Evolutionary conservation across 2,113 vertebrate species (phyloP).

Genomic region (Xenus cinereus): DNA sequence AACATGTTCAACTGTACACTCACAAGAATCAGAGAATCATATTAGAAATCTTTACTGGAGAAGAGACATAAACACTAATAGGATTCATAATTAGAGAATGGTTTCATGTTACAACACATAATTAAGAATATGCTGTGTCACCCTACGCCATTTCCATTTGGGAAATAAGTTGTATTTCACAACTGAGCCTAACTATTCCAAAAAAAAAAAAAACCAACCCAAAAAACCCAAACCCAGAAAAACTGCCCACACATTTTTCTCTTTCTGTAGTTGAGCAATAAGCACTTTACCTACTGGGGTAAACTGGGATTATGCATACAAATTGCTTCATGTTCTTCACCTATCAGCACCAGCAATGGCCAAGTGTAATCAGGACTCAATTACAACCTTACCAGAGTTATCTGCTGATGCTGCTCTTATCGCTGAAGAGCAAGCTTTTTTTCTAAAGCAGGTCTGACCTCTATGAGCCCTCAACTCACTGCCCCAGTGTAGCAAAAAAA

Average conservation of each 20-base stretch:
- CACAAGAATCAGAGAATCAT: background rate
- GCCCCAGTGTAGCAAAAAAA: background rate
- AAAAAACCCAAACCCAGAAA: background rate
- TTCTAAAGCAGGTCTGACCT: background rate
- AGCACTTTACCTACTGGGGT: background rate
- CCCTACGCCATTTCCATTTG: background rate
- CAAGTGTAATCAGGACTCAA: background rate
- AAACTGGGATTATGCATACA: background rate
- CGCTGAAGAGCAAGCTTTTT: background rate
- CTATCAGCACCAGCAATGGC: background rate
- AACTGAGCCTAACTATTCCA: background rate
- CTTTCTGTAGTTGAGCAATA: background rate
- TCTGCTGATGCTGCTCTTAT: background rate
- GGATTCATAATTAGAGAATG: background rate
- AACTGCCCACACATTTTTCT: background rate
- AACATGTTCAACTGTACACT: background rate
- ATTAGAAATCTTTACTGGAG: background rate
- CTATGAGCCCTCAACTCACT: background rate
- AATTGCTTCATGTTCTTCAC: background rate
- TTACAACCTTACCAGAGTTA: background rate
- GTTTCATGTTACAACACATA: background rate
- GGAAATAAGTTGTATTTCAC: background rate
- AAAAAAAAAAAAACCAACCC: background rate
- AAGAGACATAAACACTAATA: background rate
- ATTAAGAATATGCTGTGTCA: background rate